Base-by-base conservation (phyloP, 2,888 invertebrate genomes). In the Athrips mouffetella region DNA sequence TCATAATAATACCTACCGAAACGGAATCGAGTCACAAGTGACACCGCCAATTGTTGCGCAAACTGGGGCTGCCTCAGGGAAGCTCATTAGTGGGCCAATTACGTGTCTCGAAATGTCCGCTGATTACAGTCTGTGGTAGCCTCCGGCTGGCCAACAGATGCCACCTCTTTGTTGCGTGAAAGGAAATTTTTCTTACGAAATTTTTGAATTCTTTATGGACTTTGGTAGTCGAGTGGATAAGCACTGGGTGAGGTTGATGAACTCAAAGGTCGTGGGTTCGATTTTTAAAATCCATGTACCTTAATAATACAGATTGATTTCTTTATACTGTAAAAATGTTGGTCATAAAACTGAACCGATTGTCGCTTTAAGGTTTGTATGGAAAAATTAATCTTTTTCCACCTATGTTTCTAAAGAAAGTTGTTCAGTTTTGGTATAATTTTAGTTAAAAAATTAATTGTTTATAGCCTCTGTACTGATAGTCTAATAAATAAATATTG, bases 41-140 rank as follows among this genome's bases (percentile, higher is more conserved):
- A 84, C 84, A 83, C 72, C 65, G 63, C 58, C 65, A 65, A 71
- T 66, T 79, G 73, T 83, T 78, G 81, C 76, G 72, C 70, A 83
- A 85, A 85, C 86, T 85, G 84, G 80, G 66, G 70, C 78, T 73
- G 83, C 86, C 86, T 73, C 57, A 70, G 84, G 86, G 83, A 60
- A 51, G 58, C 79, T 85, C 84, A 87, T 86, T 87, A 86, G 80
- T 66, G 49, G 65, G 58, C 70, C 83, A 83, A 87, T 87, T 87
- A 85, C 77, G 68, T 75, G 65, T 69, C 76, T 77, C 80, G 78
- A 79, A 86, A 87, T 78, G 81, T 73, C 73, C 67, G 73, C 69
- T 86, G 85, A 87, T 87, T 86, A 81, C 78, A 83, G 76, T 68
- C 66, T 60, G 66, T 61, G 55, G 60, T 55, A 51, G 77, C 77